Evolutionary conservation across 2,888 invertebrate genomes (phyloP).

Genomic region (Stenurella melanura): DNA sequence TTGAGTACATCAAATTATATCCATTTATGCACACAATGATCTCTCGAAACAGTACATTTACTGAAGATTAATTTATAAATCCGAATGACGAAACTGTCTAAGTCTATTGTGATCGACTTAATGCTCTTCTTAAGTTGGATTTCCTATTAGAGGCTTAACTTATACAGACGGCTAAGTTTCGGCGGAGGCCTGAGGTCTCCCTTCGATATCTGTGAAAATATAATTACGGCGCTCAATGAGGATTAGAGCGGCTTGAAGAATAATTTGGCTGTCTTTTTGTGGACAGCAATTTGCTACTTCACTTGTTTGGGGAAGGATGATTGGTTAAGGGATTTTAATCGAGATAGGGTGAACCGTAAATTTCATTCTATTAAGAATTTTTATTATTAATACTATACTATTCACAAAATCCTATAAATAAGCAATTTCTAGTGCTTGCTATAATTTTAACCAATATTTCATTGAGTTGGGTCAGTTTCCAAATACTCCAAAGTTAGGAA

Average conservation of each 20-base stretch:
- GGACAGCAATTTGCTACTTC: constrained; percentile 9
- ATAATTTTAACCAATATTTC: too few relatives aligned
- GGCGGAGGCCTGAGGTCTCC: neutral
- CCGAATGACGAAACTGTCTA: constrained; percentile 5
- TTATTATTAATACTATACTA: too few relatives aligned
- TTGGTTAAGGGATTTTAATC: neutral
- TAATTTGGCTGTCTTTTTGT: neutral
- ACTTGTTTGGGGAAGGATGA: neutral
- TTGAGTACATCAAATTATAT: constrained; percentile 26
- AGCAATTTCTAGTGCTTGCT: too few relatives aligned
- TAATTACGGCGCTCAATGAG: neutral
- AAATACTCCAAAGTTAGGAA: too few relatives aligned
- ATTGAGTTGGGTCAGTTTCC: too few relatives aligned
- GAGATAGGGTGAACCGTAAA: neutral
- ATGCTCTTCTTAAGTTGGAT: constrained; percentile 6
- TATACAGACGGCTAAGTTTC: neutral
- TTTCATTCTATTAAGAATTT: neutral
- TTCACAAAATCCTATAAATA: too few relatives aligned
- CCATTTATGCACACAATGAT: constrained; percentile 26
- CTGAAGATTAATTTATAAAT: constrained; percentile 23
- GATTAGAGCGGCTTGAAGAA: neutral
- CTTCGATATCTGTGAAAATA: neutral
- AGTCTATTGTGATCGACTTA: constrained; percentile 25
- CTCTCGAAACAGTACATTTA: constrained; percentile 24
- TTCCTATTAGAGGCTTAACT: constrained; percentile 21